Percentiles rank a stretch among this genome's conserved stretches.
Evolutionary conservation across 2,888 invertebrate genomes (phyloP).

Genomic region (Leptopilina syphax): DNA sequence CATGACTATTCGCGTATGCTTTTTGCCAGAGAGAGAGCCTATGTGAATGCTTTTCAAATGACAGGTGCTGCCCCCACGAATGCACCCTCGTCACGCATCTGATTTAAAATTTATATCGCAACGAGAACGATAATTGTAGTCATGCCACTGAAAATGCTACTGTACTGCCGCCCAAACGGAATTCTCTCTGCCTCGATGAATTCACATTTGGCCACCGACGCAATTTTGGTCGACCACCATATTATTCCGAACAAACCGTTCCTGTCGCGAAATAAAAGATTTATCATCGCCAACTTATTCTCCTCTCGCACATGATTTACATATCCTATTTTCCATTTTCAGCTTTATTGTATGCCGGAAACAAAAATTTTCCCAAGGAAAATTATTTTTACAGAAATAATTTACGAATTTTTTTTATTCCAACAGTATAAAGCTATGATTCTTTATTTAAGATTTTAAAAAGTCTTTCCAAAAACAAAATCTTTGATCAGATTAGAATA

Average conservation of each 20-base stretch:
- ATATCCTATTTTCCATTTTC: constrained; percentile 15
- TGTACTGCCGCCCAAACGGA: constrained; percentile 54
- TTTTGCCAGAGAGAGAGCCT: constrained; percentile 4
- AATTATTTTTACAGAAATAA: too few relatives aligned
- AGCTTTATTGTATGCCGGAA: not conserved
- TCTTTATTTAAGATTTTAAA: too few relatives aligned
- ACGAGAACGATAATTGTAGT: constrained; percentile 60
- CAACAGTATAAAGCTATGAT: too few relatives aligned
- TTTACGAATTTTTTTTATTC: too few relatives aligned
- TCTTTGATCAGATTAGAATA: not conserved
- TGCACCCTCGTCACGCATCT: constrained; percentile 52
- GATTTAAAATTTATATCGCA: constrained; percentile 65
- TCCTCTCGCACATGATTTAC: constrained; percentile 36
- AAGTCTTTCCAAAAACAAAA: too few relatives aligned
- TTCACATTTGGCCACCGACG: constrained; percentile 53
- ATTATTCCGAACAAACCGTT: constrained; percentile 50
- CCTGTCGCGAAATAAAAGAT: constrained; percentile 36
- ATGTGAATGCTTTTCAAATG: constrained; percentile 23
- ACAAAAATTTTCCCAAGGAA: not conserved
- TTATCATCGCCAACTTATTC: constrained; percentile 31
- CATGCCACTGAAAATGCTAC: constrained; percentile 40
- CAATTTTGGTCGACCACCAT: constrained; percentile 57
- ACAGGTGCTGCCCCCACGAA: not conserved
- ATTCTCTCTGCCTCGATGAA: constrained; percentile 55
- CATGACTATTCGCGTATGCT: not conserved